Base-by-base conservation (phyloP, 2,888 invertebrate genomes). In the Hypomecis punctinalis region DNA sequence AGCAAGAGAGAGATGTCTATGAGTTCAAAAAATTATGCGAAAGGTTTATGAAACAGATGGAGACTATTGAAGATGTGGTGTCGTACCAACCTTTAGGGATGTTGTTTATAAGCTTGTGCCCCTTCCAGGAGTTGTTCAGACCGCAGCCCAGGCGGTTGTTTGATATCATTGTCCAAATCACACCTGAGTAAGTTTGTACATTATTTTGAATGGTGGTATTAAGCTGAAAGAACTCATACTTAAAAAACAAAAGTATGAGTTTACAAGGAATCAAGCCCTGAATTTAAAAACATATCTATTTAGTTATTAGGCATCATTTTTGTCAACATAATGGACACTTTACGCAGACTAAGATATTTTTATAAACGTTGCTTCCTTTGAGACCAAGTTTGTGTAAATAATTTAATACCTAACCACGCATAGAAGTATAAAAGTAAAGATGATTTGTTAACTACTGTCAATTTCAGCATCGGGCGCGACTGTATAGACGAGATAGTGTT, bases 131-230 rank as follows among this genome's bases (percentile, higher is more conserved):
- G 58, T 88, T 94, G 42, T 95, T 96, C 39, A 91, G 96, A 37
- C 96, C 97, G 0, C 96, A 96, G 58, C 97, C 97, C 0, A 93
- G 93, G 42, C 88, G 95, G 51, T 92, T 97, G 51, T 94, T 97
- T 58, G 94, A 94, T 55, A 94, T 96, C 8, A 86, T 97, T 4
- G 91, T 94, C 61, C 83, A 87, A 37, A 93, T 94, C 39, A 93
- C 97, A 69, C 96, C 96, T 1, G 93, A 94, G 96, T 96, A 89
- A 92, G 93, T 85, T 58, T 49, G 23, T 53, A 35, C 9, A 46
- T 53, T 23, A 47, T 23, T 23, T 23, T 23, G 23, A 23, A 23
- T 23, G 23, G 23, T 23, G 23, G 23, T 23, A 23, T 23, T 23
- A 23, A 23, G 3, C 1, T 23, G 23, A 23, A 23, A 23, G 23